phyloP scores from a whole-genome alignment of 2,113 vertebrate genomes.

The Antigone vipio region DNA sequence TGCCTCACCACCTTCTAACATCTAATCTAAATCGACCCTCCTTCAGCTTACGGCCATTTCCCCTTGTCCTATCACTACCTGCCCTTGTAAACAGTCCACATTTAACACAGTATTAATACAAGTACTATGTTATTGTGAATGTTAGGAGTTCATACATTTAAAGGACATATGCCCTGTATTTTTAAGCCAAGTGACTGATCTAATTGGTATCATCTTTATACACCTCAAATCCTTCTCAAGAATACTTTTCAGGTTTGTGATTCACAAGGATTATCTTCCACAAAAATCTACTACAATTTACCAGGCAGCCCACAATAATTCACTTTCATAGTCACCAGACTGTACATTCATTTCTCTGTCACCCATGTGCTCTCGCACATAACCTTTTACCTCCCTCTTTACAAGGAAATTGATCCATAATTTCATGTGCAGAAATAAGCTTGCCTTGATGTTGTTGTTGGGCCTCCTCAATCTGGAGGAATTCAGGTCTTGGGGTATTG shows the following conservation, averaged over 20 bases:
- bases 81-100: too few species aligned
- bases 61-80: too few species aligned
- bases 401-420: neutral
- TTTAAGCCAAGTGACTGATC: neutral
- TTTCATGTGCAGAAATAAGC: neutral
- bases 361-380: neutral
- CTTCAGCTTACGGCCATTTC: too few species aligned
- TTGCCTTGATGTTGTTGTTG: neutral
- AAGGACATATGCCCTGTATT: neutral
- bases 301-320: neutral
- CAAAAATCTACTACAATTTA: neutral
- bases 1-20: too few species aligned
- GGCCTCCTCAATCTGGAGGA: neutral
- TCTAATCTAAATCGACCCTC: too few species aligned
- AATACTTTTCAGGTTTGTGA: neutral
- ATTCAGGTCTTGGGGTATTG: neutral
- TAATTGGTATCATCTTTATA: neutral
- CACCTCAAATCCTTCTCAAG: neutral
- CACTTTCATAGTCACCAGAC: fast-evolving
- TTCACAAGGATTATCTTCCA: neutral
- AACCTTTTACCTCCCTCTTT: neutral
- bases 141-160: neutral
- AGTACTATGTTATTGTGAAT: neutral
- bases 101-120: neutral
- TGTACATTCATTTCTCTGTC: neutral